phyloP scores from a whole-genome alignment of 2,888 invertebrate genomes.

The Eremobia ochroleuca region DNA sequence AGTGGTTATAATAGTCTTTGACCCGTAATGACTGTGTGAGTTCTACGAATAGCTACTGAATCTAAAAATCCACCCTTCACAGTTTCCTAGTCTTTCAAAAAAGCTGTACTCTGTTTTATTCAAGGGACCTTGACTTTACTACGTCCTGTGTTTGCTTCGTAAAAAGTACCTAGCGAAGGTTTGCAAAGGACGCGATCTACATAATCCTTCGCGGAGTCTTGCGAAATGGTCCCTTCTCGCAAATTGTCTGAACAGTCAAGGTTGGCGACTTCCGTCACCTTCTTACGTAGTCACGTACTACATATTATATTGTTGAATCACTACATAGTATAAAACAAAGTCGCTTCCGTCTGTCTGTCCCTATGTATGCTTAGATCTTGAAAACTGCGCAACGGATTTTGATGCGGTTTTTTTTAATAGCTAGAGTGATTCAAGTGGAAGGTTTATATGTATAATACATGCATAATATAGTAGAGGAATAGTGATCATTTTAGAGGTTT shows the following conservation, averaged over 20 bases:
- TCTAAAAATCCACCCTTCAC: background rate
- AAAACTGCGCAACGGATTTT: too few species aligned
- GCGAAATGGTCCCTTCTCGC: slow-evolving; percentile 55
- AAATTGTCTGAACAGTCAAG: slow-evolving; percentile 45
- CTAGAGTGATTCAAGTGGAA: too few species aligned
- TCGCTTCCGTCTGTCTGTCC: too few species aligned
- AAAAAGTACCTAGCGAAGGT: slow-evolving; percentile 6
- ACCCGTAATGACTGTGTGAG: background rate
- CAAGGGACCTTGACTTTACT: slow-evolving; percentile 2
- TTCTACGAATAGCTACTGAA: background rate
- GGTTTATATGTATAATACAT: too few species aligned
- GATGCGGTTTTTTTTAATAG: too few species aligned
- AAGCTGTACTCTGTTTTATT: background rate
- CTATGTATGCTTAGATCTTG: too few species aligned
- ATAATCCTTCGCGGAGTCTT: slow-evolving; percentile 34
- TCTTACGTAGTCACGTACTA: background rate
- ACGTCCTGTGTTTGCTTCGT: background rate
- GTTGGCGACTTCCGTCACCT: slow-evolving; percentile 30
- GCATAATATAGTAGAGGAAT: too few species aligned
- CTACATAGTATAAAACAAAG: too few species aligned
- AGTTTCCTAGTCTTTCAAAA: background rate
- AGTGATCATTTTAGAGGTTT: too few species aligned
- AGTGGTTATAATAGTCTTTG: too few species aligned
- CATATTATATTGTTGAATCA: slow-evolving; percentile 19
- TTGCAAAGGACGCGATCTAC: slow-evolving; percentile 29